Conservation (phyloP, 2,888 invertebrate species). For the Xestia ashworthii region DNA sequence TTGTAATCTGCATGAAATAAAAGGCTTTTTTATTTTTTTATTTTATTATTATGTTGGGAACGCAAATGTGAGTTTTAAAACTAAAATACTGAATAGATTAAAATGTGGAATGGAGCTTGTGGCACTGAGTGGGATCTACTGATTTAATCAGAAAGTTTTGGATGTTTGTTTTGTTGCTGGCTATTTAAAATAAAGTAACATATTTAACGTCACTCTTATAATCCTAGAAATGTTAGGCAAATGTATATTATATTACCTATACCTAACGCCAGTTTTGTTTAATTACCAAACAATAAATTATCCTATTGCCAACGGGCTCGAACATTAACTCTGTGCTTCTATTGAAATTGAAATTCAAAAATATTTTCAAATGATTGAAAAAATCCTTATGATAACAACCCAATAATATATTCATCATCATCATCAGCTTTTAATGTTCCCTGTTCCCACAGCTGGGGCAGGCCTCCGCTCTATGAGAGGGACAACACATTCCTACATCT, state of each 20-base stretch:
- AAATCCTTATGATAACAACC: too few species aligned
- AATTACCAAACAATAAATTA: background rate
- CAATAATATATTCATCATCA: too few species aligned
- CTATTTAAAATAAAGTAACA: background rate
- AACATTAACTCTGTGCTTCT: too few species aligned
- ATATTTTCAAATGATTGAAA: too few species aligned
- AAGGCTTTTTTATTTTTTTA: too few species aligned
- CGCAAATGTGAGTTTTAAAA: conserved; percentile 45
- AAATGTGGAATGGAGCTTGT: conserved; percentile 21
- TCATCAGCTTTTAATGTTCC: too few species aligned
- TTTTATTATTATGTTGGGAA: conserved; percentile 26
- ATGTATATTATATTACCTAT: too few species aligned
- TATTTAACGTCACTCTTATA: background rate
- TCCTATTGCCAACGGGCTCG: background rate
- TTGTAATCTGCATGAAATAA: too few species aligned
- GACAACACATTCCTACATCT: background rate
- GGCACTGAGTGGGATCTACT: background rate
- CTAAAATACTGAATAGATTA: conserved; percentile 40
- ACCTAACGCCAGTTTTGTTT: background rate
- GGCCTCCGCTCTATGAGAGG: too few species aligned
- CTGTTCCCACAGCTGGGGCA: too few species aligned
- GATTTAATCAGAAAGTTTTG: conserved; percentile 1
- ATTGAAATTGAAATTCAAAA: too few species aligned
- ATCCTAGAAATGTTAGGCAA: background rate
- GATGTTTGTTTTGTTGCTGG: background rate